Percentiles rank a stretch among this genome's conserved stretches.
These are phyloP conservation scores for Lasaia peninsularis DNA, from an alignment of 1,140 invertebrate genomes.

Conservation along the genomic window DNA sequence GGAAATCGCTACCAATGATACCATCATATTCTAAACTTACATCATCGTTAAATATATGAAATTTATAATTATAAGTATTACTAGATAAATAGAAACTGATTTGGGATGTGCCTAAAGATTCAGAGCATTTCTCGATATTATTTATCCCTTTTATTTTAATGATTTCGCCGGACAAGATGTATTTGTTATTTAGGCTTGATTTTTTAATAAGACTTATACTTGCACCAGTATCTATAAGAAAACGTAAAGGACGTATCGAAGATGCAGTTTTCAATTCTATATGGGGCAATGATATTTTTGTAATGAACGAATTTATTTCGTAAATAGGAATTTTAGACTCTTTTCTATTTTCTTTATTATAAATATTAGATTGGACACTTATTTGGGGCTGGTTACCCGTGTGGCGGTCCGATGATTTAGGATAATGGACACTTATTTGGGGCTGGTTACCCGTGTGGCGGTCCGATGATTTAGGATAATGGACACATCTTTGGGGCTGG, in stretches of 20 bases:
- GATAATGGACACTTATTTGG: conserved; percentile 10
- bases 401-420: not conserved
- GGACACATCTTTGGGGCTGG: conserved; percentile 12
- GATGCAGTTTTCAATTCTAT: conserved; percentile 7
- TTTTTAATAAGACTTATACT: conserved; percentile 13
- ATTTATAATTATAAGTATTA: conserved; percentile 14
- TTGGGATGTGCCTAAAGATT: conserved; percentile 12
- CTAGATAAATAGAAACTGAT: conserved; percentile 10
- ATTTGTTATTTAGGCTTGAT: conserved; percentile 8
- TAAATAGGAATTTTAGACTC: not conserved
- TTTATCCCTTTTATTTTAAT: conserved; percentile 16
- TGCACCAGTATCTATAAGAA: conserved; percentile 1
- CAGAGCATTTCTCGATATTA: conserved; percentile 5
- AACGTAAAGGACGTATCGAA: not conserved
- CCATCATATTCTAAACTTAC: conserved; percentile 6
- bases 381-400: conserved; percentile 14
- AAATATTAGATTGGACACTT: conserved; percentile 6
- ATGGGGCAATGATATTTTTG: conserved; percentile 14
- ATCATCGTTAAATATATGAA: conserved; percentile 12
- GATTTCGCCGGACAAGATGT: conserved; percentile 4
- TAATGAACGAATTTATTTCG: conserved; percentile 5
- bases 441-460: conserved; percentile 4
- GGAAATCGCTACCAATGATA: conserved; percentile 4
- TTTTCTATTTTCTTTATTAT: not conserved
- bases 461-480: not conserved